Evolutionary conservation across 2,888 invertebrate species (phyloP).

Genomic region (Chrysolina haemoptera): DNA sequence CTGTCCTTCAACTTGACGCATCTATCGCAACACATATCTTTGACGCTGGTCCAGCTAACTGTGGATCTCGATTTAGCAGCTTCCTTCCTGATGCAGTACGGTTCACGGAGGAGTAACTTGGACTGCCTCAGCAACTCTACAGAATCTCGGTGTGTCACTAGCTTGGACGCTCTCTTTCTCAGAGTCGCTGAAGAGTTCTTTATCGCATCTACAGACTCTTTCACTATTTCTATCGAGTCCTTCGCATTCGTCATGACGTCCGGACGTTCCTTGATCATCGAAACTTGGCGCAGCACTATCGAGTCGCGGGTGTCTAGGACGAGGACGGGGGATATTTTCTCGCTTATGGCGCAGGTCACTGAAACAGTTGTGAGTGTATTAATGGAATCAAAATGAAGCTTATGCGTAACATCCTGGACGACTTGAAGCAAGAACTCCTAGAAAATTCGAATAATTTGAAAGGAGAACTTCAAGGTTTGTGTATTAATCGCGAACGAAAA

Average conservation of each 20-base stretch:
- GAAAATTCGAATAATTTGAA: no score
- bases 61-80: not conserved
- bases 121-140: slow-evolving; percentile 52
- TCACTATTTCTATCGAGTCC: slow-evolving; percentile 51
- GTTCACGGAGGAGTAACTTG: slow-evolving; percentile 29
- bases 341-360: not conserved
- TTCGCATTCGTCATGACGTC: slow-evolving; percentile 45
- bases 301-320: slow-evolving; percentile 52
- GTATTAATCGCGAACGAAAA: no score
- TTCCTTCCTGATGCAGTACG: not conserved
- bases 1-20: slow-evolving; percentile 33
- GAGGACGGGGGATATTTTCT: slow-evolving; percentile 4
- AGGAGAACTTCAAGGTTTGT: no score
- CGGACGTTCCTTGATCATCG: slow-evolving; percentile 37
- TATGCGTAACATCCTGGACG: no score
- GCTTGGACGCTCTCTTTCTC: slow-evolving; percentile 47
- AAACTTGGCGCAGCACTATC: slow-evolving; percentile 50
- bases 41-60: not conserved
- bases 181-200: slow-evolving; percentile 38
- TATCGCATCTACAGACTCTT: slow-evolving; percentile 49
- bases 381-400: no score
- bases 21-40: slow-evolving; percentile 24
- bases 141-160: slow-evolving; percentile 51
- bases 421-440: no score
- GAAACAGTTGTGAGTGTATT: not conserved